A percentile compares a stretch with the other conserved stretches of the same genome.
These are phyloP conservation scores for Metridium senile DNA, from an alignment of 92 coral and sea anemone species.

Conservation along the genomic window DNA sequence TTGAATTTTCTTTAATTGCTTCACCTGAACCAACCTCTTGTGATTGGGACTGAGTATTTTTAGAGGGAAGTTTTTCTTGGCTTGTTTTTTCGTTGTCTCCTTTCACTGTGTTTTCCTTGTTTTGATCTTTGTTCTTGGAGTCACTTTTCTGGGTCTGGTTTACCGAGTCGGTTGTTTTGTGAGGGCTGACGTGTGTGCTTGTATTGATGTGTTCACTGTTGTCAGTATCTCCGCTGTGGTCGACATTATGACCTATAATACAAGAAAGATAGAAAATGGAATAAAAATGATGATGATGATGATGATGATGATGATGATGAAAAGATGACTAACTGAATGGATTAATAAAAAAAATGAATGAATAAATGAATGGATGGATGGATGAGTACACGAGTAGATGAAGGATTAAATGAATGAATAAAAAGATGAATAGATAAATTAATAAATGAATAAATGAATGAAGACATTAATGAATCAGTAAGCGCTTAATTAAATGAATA, in stretches of 20 bases:
- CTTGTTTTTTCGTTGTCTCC: neutral
- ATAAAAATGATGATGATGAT: neutral
- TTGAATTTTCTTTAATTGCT: neutral
- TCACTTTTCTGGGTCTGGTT: neutral
- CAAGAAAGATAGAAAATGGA: too few species aligned
- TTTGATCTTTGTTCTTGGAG: neutral
- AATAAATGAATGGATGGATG: too few species aligned
- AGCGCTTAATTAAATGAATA: too few species aligned
- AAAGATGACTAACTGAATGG: too few species aligned
- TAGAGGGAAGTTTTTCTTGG: conserved; percentile 7
- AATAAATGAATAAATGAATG: too few species aligned
- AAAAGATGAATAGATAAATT: too few species aligned
- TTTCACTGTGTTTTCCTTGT: neutral
- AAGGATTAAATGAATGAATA: too few species aligned
- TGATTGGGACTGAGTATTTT: neutral
- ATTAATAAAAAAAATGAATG: too few species aligned
- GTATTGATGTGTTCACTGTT: neutral
- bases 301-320: neutral
- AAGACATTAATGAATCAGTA: too few species aligned
- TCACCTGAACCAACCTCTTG: neutral
- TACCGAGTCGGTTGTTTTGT: neutral
- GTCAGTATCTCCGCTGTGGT: neutral
- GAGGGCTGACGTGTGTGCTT: neutral
- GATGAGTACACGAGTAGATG: too few species aligned
- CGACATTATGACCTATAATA: neutral